These are phyloP conservation scores for Crocidura indochinensis DNA, from an alignment of 2,797 vertebrate genomes.

Conservation along the genomic window DNA sequence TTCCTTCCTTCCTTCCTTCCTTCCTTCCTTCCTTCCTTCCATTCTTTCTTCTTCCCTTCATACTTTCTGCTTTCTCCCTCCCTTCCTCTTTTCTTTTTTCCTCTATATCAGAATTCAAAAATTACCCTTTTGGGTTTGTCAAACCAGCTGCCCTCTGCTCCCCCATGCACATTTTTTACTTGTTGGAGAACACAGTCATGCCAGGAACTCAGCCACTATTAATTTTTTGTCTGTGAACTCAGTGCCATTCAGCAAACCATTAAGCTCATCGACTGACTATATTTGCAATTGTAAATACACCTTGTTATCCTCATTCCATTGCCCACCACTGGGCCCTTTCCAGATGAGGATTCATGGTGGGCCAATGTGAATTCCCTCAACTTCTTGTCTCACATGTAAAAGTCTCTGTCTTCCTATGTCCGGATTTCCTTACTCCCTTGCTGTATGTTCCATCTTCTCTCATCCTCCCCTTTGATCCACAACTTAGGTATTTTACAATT, in stretches of 20 bases:
- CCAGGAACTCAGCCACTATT: background rate
- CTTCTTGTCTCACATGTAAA: background rate
- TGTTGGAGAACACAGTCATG: background rate
- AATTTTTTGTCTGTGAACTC: slow-evolving; percentile 14
- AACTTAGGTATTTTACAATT: background rate
- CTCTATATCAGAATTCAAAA: background rate
- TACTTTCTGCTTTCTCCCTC: background rate
- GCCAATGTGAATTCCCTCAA: background rate
- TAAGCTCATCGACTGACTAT: background rate
- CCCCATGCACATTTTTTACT: background rate
- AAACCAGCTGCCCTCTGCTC: background rate
- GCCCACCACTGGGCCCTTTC: background rate
- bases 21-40: too few species aligned
- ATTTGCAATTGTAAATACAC: background rate
- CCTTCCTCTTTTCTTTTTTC: too few species aligned
- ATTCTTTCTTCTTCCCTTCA: too few species aligned
- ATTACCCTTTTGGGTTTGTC: slow-evolving; percentile 12
- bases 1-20: too few species aligned
- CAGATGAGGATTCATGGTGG: background rate
- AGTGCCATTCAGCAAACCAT: background rate
- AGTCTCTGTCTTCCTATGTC: background rate
- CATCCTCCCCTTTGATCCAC: background rate
- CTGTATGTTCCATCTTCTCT: background rate
- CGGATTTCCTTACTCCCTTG: background rate
- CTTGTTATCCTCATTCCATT: background rate